Conservation (phyloP, 2,113 vertebrate species). For the Halichoerus grypus region DNA sequence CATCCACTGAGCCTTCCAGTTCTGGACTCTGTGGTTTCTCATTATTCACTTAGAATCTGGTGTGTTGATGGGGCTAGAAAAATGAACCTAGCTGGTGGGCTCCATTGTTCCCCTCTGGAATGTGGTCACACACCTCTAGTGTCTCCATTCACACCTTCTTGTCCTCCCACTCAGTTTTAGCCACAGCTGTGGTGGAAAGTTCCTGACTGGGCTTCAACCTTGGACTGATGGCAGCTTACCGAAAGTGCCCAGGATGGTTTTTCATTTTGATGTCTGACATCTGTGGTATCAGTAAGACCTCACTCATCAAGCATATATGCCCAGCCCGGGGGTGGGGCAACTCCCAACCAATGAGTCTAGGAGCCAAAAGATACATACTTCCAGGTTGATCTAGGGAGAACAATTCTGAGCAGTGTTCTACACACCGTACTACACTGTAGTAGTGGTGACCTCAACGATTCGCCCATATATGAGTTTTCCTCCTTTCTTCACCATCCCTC, state of each 20-base stretch:
- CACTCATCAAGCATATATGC: not conserved
- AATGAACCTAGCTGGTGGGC: not conserved
- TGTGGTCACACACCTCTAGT: not conserved
- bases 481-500: not conserved
- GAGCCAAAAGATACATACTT: not conserved
- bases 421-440: too few relatives aligned
- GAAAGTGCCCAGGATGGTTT: not conserved
- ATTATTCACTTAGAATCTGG: not conserved
- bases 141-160: not conserved
- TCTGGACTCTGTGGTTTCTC: not conserved
- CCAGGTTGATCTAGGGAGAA: not conserved
- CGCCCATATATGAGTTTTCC: accelerated
- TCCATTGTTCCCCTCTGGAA: not conserved
- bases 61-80: not conserved
- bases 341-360: not conserved
- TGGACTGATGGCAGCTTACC: not conserved
- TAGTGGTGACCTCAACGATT: not conserved
- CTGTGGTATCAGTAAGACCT: not conserved
- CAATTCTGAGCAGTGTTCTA: not conserved
- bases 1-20: not conserved
- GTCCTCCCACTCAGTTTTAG: not conserved
- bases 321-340: not conserved
- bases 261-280: not conserved
- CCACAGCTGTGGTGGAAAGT: not conserved
- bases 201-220: not conserved